These are phyloP conservation scores for Muscicapa adusta DNA, from an alignment of 2,113 vertebrate genomes.

Conservation along the genomic window DNA sequence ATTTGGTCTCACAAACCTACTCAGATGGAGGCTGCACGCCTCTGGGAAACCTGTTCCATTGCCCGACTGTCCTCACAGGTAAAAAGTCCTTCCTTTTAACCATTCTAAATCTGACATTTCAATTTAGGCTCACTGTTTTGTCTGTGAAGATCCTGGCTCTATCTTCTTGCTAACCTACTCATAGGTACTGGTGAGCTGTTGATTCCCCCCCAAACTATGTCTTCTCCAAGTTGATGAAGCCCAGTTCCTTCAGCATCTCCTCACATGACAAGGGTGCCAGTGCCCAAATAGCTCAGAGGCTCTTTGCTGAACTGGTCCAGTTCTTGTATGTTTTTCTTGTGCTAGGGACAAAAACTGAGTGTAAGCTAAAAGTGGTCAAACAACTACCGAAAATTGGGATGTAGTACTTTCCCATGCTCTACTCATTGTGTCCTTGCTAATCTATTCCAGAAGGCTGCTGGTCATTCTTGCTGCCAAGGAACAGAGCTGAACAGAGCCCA, in stretches of 20 bases:
- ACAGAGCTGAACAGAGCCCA: background rate
- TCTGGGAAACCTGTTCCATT: background rate
- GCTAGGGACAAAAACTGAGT: background rate
- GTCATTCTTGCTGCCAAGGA: background rate
- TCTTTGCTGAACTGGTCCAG: background rate
- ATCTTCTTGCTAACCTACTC: background rate
- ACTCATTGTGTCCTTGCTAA: background rate
- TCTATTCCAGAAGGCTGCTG: background rate
- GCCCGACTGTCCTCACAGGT: background rate
- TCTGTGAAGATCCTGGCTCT: background rate
- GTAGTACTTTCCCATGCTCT: background rate
- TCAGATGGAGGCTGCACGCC: background rate
- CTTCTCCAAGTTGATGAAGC: background rate
- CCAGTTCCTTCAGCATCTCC: background rate
- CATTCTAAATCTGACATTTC: background rate
- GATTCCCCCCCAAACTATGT: rapidly evolving
- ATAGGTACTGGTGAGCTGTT: background rate
- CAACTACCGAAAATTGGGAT: background rate
- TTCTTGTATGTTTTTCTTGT: background rate
- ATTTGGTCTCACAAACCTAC: background rate
- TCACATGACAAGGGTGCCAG: background rate
- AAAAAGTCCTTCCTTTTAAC: background rate
- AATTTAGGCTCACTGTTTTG: background rate
- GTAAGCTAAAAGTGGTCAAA: background rate
- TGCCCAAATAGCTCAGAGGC: background rate